Conservation (phyloP, 2,888 invertebrate genomes). For the Drymonia ruficornis region DNA sequence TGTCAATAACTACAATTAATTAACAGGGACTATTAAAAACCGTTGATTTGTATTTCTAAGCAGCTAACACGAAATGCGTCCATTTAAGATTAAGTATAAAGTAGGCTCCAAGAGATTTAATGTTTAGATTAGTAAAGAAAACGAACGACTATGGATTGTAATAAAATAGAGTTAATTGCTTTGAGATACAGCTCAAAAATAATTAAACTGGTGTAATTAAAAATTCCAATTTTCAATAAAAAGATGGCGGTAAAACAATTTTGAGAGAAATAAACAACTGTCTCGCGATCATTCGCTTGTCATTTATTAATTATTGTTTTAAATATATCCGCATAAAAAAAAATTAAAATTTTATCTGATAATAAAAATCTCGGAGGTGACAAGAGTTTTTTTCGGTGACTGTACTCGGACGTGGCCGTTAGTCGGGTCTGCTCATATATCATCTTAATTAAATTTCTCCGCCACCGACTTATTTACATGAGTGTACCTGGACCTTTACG, state of each 20-base stretch:
- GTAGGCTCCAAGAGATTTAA: background rate
- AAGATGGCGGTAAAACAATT: background rate
- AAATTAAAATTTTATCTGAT: constrained; percentile 33
- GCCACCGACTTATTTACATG: constrained; percentile 75
- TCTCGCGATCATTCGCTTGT: constrained; percentile 27
- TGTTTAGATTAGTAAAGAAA: background rate
- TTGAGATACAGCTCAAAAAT: constrained; percentile 1
- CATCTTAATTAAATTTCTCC: constrained; percentile 85
- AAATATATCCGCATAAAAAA: constrained; percentile 26
- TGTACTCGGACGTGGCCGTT: constrained; percentile 67
- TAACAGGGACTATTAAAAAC: background rate
- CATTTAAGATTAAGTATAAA: background rate
- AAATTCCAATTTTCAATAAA: constrained; percentile 4
- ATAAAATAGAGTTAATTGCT: constrained; percentile 22
- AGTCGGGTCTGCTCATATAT: constrained; percentile 77
- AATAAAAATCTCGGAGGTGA: constrained; percentile 25
- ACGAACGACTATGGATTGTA: constrained; percentile 10
- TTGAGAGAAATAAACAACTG: constrained; percentile 23
- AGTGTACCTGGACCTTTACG: constrained; percentile 65
- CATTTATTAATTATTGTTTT: constrained; percentile 29
- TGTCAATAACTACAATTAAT: background rate
- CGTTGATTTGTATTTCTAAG: background rate
- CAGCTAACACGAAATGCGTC: background rate
- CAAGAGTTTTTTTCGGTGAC: constrained; percentile 47
- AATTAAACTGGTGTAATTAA: constrained; percentile 3